A percentile compares a stretch with the other conserved stretches of the same genome.
phyloP scores from a whole-genome alignment of 2,888 invertebrate genomes.

The Hydrotaea diabolus region DNA sequence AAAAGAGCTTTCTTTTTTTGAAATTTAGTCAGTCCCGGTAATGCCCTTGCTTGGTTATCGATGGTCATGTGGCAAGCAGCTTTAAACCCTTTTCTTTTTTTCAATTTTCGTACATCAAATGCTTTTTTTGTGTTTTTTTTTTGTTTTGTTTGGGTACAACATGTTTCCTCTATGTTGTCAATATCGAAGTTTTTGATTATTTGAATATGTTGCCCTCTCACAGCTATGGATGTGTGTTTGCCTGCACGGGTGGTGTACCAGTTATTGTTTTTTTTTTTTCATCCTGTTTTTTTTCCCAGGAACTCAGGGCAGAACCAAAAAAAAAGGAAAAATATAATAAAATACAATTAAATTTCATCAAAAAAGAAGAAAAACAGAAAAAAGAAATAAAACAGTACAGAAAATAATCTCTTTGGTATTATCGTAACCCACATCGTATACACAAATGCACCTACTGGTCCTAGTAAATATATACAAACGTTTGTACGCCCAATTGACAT shows the following conservation, averaged over 20 bases:
- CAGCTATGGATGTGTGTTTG: neutral
- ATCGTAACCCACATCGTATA: slow-evolving; percentile 27
- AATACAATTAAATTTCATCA: slow-evolving; percentile 23
- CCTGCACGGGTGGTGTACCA: slow-evolving; percentile 10
- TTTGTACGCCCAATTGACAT: slow-evolving; percentile 55
- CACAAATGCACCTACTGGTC: neutral
- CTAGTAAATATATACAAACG: slow-evolving; percentile 12
- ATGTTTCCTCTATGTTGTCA: neutral
- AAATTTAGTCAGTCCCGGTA: neutral
- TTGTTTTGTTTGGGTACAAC: no score
- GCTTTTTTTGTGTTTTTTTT: neutral
- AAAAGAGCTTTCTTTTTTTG: no score
- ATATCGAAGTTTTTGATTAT: slow-evolving; percentile 25
- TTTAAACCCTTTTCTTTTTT: neutral
- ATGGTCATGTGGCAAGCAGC: neutral
- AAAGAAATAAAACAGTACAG: neutral
- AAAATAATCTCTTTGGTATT: slow-evolving; percentile 34
- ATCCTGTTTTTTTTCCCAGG: slow-evolving; percentile 11
- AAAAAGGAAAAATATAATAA: neutral
- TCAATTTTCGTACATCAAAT: neutral
- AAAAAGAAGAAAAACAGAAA: slow-evolving; percentile 5
- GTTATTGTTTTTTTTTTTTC: slow-evolving; percentile 21
- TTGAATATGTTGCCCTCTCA: neutral
- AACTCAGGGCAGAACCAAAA: neutral
- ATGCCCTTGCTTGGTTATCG: neutral